Base-by-base conservation (phyloP, 2,888 invertebrate genomes). In the Watsonalla cultraria region DNA sequence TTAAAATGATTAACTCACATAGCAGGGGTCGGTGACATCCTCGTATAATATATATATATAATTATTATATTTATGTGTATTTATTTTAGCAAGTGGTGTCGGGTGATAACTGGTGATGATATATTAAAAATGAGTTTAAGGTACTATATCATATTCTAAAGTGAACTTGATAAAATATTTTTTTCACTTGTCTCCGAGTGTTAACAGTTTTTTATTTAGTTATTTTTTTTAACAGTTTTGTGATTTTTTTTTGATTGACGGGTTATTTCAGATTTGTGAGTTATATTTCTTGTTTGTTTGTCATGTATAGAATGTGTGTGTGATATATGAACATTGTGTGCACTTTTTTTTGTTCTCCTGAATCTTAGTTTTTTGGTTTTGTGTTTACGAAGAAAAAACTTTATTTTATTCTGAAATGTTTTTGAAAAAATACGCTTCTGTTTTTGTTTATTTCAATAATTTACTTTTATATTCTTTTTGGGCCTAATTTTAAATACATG, bases 41-140 rank as follows among this genome's bases (percentile, higher is more conserved):
- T 60, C 47, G 47, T 51, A 60, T 42, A 46, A 54, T 53, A 48
- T 59, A 11, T 54, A 24, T 55, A 51, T 53, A 47, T 57, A 51
- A 55, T 55, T 60, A 57, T 68, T 65, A 67, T 67, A 62, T 66
- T 11, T 74, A 65, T 66, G 57, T 60, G 54, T 62, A 55, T 60
- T 56, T 58, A 73, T 78, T 76, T 88, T 85, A 90, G 89, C 87
- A 87, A 89, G 88, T 88, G 89, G 89, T 89, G 90, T 88, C 89
- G 90, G 86, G 81, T 82, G 80, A 88, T 93, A 92, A 94, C 94
- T 66, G 94, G 94, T 86, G 94, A 94, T 84, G 94, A 94, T 92
- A 93, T 95, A 85, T 92, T 94, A 92, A 93, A 92, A 93, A 95
- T 95, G 94, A 94, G 94, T 84, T 86, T 94, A 92, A 95, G 94